Base-by-base conservation (phyloP, 2,888 invertebrate genomes). In the Odontocerum albicorne region DNA sequence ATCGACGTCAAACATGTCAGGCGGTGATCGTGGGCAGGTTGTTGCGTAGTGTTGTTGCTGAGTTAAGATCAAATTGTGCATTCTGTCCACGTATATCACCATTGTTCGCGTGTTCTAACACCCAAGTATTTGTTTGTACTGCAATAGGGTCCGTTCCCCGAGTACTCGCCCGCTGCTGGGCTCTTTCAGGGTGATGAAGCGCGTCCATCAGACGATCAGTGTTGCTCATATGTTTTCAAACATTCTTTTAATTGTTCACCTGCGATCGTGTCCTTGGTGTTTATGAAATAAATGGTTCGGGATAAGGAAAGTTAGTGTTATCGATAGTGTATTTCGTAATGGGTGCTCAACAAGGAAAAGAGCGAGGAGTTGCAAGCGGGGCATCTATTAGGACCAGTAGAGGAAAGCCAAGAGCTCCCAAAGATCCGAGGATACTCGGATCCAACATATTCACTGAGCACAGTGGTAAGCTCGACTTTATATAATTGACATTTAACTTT, bases 291-390 rank as follows among this genome's bases (percentile, higher is more conserved):
- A 51, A 51, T 51, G 44, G 33, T 21, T 43, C 15, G 19, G 22
- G 35, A 31, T 33, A 40, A 39, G 8, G 38, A 47, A 40, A 49
- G 16, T 7, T 19, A 33, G 16, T 39, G 39, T 20, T 31, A 49
- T 43, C 16, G 31, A 13, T 31, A 31, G 21, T 49, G 12, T 13
- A 19, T 20, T 44, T 20, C 27, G 78, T 71, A 72, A 93, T 93
- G 93, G 93, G 93, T 75, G 92, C 92, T 71, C 93, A 93, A 83
- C 93, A 92, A 82, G 91, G 90, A 72, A 93, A 94, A 79, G 93
- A 93, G 80, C 86, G 90, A 72, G 85, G 86, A 68, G 82, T 86
- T 68, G 83, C 85, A 68, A 80, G 82, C 71, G 88, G 83, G 67
- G 85, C 85, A 68, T 85, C 88, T 65, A 83, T 86, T 70, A 85